These are phyloP conservation scores for Brotogeris chrysoptera DNA, from an alignment of 2,797 vertebrate species.

Conservation along the genomic window DNA sequence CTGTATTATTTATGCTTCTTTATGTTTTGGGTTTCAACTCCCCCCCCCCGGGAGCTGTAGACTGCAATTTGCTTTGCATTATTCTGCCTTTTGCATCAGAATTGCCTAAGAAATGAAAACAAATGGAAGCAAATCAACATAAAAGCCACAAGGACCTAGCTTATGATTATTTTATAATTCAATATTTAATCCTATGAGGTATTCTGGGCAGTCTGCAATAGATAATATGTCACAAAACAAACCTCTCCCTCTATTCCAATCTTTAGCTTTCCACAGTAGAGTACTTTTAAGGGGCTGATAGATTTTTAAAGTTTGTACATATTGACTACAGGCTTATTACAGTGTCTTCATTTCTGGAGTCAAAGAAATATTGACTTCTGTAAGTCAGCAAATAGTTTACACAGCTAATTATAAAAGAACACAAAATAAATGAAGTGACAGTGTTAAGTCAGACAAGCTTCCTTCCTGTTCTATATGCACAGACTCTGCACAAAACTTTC, in stretches of 20 bases:
- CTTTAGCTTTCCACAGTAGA: background rate
- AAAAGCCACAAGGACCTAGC: background rate
- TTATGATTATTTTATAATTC: conserved; percentile 36
- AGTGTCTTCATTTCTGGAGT: background rate
- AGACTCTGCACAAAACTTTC: background rate
- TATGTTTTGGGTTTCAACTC: background rate
- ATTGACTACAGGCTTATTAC: background rate
- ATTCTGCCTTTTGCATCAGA: conserved; percentile 28
- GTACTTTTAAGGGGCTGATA: background rate
- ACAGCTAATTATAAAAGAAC: background rate
- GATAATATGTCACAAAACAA: background rate
- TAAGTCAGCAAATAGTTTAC: background rate
- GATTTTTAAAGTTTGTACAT: background rate
- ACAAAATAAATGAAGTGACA: background rate
- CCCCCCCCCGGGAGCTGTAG: background rate
- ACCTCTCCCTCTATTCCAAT: background rate
- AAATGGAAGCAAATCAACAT: conserved; percentile 50
- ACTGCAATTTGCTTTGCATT: conserved; percentile 49
- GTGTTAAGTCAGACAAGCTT: background rate
- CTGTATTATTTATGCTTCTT: conserved; percentile 30
- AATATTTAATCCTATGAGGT: conserved; percentile 29
- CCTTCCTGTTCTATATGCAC: background rate
- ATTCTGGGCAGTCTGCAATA: background rate
- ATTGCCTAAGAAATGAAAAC: conserved; percentile 42
- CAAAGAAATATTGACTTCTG: background rate